Conservation (phyloP, 2,797 vertebrate species). For the Okamejei kenojei region DNA sequence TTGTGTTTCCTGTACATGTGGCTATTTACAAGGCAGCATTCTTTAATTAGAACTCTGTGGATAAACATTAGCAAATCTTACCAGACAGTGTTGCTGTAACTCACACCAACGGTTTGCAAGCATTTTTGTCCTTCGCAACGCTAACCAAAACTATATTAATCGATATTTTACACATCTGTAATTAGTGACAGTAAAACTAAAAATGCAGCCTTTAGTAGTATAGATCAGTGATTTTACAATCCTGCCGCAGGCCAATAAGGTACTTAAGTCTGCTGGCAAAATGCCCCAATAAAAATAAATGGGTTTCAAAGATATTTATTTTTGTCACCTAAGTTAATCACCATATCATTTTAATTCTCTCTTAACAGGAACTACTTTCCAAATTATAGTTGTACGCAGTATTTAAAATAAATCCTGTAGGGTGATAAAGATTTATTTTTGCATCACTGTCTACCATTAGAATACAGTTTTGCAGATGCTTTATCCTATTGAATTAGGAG, state of each 20-base stretch:
- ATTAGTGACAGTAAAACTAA: constrained; percentile 1
- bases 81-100: neutral
- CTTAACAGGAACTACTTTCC: neutral
- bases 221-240: constrained; percentile 28
- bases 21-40: neutral
- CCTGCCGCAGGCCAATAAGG: too few species aligned
- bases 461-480: neutral
- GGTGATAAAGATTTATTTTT: constrained; percentile 1
- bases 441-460: neutral
- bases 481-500: neutral
- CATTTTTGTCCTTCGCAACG: neutral
- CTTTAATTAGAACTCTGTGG: neutral
- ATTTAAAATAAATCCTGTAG: neutral
- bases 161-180: neutral
- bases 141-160: constrained; percentile 5
- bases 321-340: neutral
- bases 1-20: neutral
- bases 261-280: neutral
- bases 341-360: neutral
- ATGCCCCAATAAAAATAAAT: neutral
- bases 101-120: neutral
- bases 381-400: neutral
- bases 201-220: neutral
- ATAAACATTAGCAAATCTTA: constrained; percentile 16
- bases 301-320: neutral